Base-by-base conservation (phyloP, 1,140 invertebrate species). In the Meteorus sp. region DNA sequence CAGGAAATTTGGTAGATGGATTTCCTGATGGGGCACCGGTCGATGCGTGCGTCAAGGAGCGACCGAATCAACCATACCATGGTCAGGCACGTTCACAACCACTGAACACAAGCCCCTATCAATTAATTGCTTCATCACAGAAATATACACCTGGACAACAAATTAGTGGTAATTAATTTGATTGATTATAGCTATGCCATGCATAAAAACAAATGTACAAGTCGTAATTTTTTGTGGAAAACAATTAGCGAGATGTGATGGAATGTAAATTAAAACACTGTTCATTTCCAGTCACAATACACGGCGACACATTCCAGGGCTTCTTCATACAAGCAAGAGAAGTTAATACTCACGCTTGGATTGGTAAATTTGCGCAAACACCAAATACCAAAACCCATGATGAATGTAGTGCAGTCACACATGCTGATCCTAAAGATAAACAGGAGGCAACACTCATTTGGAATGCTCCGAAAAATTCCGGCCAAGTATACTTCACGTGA, bases 321-420 rank as follows among this genome's bases (percentile, higher is more conserved):
- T 91, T 92, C 79, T 89, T 92, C 73, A 72, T 92, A n/a, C 89
- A 91, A 76, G 89, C 89, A 0, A 85, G 89, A 43, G 89, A 91
- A 62, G 81, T 83, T 0, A 76, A 82, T 19, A 86, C 85, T 0
- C 81, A 89, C 61, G 78, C 85, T 59, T 90, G 89, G 87, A 81
- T 91, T 29, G 90, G 90, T 7, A 79, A 82, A 8, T 92, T 88
- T 85, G 79, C 85, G 27, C 79, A 85, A 59, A 86, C 86, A 1
- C 82, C 85, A 0, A 90, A 91, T 65, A 88, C 88, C 0, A 90
- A 88, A 56, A 80, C 85, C 2, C 86, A 90, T 64, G 82, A 87
- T 0, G 89, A 91, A 73, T 92, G 90, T 71, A 84, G 88, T n/a
- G 84, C 89, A 17, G 84, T 91, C 56, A 91, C 90, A 8, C 90